Evolutionary conservation across 2,797 vertebrate species (phyloP), one percentile per base, ranked within the genome.

Genomic region (Eulemur coronatus): DNA sequence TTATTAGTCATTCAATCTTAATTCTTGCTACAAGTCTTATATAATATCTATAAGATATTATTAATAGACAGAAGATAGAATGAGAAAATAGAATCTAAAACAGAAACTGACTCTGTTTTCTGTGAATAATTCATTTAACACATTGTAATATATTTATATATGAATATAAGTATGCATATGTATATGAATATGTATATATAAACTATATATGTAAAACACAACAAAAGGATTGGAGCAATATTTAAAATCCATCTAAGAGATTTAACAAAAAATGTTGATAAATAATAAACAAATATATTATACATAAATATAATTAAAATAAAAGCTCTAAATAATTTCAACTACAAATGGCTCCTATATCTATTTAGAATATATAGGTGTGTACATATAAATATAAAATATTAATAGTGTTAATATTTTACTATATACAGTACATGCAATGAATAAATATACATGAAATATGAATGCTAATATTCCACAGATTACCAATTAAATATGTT

Each of bases 91-190:
- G 1, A 61, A 38, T 70, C 26, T 57, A 75, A 94, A 86, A 33
- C 65, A 80, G 1, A 59, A 80, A 28, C 12, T 17, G 22, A 2
- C 22, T 90, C 6, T 9, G 2, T n/a, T 24, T 89, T 73, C 46
- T 79, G 22, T 86, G 18, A 80, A 84, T 89, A 81, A 70, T 63
- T 84, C 84, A 91, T 63, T 84, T 89, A 94, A 55, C 9, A 61
- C 0, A 61, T 3, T 79, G 15, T 80, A 57, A 85, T 38, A 7
- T 28, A 80, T 82, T 63, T 11, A 52, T 11, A 59, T 72, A 75
- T 48, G 8, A 65, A 22, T 28, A 52, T 48, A 5, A 52, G 12
- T 46, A 67, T 89, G 2, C 48, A 12, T 67, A 1, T 46, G 15
- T 2, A 10, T 15, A 17, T n/a, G 18, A n/a, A 69, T 65, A 28